A percentile compares a stretch with the other conserved stretches of the same genome.
These are phyloP conservation scores for Seladonia tumulorum DNA, from an alignment of 2,888 invertebrate genomes.

Conservation along the genomic window DNA sequence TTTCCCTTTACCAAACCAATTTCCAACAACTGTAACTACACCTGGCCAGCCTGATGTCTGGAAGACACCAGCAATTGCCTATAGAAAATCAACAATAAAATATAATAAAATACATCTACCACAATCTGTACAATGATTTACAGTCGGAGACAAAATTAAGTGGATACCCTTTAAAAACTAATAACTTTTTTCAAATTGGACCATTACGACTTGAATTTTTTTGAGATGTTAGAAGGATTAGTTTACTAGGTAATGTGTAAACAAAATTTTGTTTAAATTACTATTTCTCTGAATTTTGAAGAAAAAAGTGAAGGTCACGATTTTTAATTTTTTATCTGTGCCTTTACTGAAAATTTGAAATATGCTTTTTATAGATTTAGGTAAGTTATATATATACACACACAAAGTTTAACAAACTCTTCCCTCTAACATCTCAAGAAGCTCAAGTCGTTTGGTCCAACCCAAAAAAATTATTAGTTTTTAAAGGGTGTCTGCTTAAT, in stretches of 20 bases:
- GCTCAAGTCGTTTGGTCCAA: too few species aligned
- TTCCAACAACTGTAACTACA: constrained; percentile 96
- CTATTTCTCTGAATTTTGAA: neutral
- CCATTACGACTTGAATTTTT: neutral
- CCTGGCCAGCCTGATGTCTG: constrained; percentile 99
- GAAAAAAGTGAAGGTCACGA: neutral
- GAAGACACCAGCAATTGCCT: constrained; percentile 93
- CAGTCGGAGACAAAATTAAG: neutral
- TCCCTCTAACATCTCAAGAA: too few species aligned
- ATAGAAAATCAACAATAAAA: constrained; percentile 45
- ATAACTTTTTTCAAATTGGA: neutral
- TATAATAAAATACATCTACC: neutral
- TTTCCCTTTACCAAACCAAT: constrained; percentile 98
- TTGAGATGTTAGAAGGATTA: too few species aligned
- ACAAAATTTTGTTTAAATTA: neutral
- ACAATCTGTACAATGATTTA: neutral
- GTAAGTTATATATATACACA: too few species aligned
- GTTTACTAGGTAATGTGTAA: too few species aligned
- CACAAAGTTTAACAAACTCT: too few species aligned
- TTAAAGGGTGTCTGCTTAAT: neutral
- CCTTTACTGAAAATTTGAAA: too few species aligned
- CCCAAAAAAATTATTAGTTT: neutral
- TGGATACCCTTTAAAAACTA: neutral
- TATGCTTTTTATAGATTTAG: too few species aligned
- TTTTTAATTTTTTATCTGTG: neutral